A percentile compares a stretch with the other conserved stretches of the same genome.
phyloP scores from a whole-genome alignment of 2,113 vertebrate species.

The rabbit (Oryctolagus cuniculus) region DNA sequence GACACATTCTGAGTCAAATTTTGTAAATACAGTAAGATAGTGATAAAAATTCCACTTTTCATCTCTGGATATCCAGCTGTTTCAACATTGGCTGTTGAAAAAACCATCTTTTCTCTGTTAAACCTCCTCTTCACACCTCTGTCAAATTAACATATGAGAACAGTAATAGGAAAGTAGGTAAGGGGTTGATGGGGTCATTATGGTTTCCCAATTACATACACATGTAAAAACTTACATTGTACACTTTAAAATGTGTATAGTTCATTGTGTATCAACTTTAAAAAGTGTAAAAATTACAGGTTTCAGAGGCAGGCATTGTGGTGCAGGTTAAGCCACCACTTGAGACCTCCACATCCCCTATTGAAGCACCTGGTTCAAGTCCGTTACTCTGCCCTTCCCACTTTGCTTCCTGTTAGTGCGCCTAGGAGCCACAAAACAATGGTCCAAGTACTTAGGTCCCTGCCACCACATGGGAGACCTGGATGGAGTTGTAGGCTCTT shows the following conservation, averaged over 20 bases:
- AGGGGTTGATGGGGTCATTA: neutral
- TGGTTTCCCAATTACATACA: neutral
- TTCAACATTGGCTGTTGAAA: neutral
- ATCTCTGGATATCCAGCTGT: slow-evolving; percentile 10
- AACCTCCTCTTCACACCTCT: slow-evolving; percentile 31
- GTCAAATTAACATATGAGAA: slow-evolving; percentile 32
- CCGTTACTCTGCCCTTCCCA: neutral
- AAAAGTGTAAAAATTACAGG: neutral
- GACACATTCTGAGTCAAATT: slow-evolving; percentile 40
- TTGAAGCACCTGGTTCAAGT: neutral
- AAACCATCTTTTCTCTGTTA: slow-evolving; percentile 3
- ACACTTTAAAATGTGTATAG: neutral
- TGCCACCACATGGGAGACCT: no score
- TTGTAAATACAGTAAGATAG: neutral
- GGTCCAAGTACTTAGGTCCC: no score
- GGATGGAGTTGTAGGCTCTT: no score
- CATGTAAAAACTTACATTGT: neutral
- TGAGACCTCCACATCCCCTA: no score
- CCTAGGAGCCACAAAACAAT: no score
- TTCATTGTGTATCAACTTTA: neutral
- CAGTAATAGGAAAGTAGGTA: neutral
- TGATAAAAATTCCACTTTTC: neutral
- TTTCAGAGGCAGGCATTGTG: neutral
- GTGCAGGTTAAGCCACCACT: no score
- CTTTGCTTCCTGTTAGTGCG: no score